A percentile compares a stretch with the other conserved stretches of the same genome.
phyloP scores from a whole-genome alignment of 2,888 invertebrate species.

The Chrysotoxum bicinctum region DNA sequence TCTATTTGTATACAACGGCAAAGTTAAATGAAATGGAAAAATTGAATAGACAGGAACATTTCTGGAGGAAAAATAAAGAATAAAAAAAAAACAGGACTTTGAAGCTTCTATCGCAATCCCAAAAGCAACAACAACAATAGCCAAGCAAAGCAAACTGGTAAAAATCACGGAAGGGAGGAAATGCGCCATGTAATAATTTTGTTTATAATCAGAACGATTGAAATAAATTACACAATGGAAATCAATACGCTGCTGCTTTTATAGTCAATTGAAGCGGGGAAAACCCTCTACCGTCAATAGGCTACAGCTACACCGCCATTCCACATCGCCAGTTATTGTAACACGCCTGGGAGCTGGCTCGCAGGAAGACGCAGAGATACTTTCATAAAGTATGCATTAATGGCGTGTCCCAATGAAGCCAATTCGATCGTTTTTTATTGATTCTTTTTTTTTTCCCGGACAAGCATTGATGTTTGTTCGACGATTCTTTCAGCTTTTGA shows the following conservation, averaged over 20 bases:
- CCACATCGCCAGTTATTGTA: not conserved
- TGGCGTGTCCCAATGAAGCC: conserved; percentile 43
- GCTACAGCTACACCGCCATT: not conserved
- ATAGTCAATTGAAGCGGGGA: conserved; percentile 33
- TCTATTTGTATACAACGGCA: not conserved
- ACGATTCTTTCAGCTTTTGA: conserved; percentile 15
- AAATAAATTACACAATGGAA: conserved; percentile 62
- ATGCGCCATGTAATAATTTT: conserved; percentile 54
- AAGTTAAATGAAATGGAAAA: conserved; percentile 67
- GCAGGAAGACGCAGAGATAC: conserved; percentile 8
- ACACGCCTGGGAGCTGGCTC: not conserved
- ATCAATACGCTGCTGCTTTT: conserved; percentile 47
- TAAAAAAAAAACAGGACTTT: conserved; percentile 40
- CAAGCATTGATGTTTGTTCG: conserved; percentile 5
- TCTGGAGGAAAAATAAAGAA: no score
- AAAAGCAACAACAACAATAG: conserved; percentile 6
- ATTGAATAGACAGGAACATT: conserved; percentile 64
- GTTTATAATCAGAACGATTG: conserved; percentile 70
- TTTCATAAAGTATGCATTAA: conserved; percentile 53
- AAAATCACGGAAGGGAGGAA: conserved; percentile 17
- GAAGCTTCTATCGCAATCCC: not conserved
- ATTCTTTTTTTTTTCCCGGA: not conserved
- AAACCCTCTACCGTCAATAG: not conserved
- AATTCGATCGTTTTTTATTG: conserved; percentile 22
- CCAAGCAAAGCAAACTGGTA: not conserved